Percentiles rank a stretch among this genome's conserved stretches.
Conservation (phyloP, 2,888 invertebrate genomes). For the Torymus texanus region DNA sequence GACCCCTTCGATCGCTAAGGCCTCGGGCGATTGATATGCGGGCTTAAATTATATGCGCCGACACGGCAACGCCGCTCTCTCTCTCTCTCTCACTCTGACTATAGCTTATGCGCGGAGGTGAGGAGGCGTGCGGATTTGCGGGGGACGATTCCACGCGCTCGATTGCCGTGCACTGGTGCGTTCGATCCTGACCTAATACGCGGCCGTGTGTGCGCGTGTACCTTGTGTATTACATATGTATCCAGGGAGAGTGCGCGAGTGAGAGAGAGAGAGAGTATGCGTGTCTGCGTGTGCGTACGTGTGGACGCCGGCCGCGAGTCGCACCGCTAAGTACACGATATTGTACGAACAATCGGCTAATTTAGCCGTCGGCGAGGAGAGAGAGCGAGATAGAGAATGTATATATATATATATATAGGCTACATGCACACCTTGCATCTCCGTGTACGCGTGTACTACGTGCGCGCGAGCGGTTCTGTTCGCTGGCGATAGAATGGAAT, state of each 20-base stretch:
- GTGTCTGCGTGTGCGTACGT: too few relatives aligned
- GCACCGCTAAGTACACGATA: conserved; percentile 53
- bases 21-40: conserved; percentile 10
- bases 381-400: neutral
- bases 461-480: neutral
- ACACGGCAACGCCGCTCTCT: neutral
- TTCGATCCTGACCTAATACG: conserved; percentile 29
- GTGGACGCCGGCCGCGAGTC: conserved; percentile 9
- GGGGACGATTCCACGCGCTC: neutral
- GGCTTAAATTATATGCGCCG: conserved; percentile 18
- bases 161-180: conserved; percentile 16
- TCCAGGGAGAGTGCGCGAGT: too few relatives aligned
- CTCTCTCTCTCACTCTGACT: neutral
- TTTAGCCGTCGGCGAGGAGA: conserved; percentile 14
- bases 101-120: neutral
- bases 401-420: too few relatives aligned
- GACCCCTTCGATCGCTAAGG: neutral
- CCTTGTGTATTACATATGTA: too few relatives aligned
- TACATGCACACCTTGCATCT: neutral
- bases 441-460: neutral
- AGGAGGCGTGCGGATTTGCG: neutral
- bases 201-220: neutral
- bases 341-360: conserved; percentile 58
- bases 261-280: too few relatives aligned
- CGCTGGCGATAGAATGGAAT: conserved; percentile 7